Base-by-base conservation (phyloP, 2,888 invertebrate genomes). In the Plagodis pulveraria region DNA sequence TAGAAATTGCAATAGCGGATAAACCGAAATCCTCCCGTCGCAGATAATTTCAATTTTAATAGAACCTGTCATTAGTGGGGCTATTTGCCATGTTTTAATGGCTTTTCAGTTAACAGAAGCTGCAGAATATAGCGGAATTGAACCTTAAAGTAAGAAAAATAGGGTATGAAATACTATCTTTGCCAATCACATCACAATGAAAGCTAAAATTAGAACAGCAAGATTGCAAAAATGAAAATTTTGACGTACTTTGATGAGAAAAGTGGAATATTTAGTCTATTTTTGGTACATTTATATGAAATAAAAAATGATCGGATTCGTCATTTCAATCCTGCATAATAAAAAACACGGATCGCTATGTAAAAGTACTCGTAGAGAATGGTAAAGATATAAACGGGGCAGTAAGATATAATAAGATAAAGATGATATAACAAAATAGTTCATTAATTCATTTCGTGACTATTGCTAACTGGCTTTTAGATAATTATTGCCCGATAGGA, bases 21-120 rank as follows among this genome's bases (percentile, higher is more conserved):
- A 53, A 62, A 51, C 55, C 57, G 49, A 62, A 58, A 62, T 51
- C 50, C 57, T 46, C 69, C 64, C 63, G 59, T 53, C 65, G 65
- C 63, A 71, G 72, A 80, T 78, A 77, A 77, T 78, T 79, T 78
- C 74, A 76, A 80, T 81, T 80, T 80, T 80, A 85, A 84, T 80
- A 80, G 73, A 76, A 72, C 69, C 78, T 79, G 80, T 80, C 82
- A 83, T 84, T 84, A 80, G 76, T 72, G 74, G 72, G 65, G 74
- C 73, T 80, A 79, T 83, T 83, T 83, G 82, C 79, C 65, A 73
- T 77, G 73, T 78, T 70, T 77, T 82, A 83, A 84, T 85, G 73
- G 78, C 71, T 80, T 82, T 80, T 73, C 74, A 76, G 77, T 79
- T 75, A 81, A 80, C 78, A 75, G 55, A 48, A 52, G 10, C 6